phyloP scores from a whole-genome alignment of 2,888 invertebrate species.

The Lampropteryx suffumata region DNA sequence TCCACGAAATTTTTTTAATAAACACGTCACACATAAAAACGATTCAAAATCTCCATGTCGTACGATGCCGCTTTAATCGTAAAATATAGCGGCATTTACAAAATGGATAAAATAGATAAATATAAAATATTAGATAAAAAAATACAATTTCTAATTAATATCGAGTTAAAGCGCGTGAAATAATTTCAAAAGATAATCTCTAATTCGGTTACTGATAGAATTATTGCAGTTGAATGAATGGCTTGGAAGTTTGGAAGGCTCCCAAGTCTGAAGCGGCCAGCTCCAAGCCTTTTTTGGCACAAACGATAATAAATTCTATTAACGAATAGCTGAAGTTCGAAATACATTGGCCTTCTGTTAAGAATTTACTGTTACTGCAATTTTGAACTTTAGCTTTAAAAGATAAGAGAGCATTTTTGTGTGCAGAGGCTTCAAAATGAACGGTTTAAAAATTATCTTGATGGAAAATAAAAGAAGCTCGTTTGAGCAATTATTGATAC shows the following conservation, averaged over 20 bases:
- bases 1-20: too few species aligned
- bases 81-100: too few species aligned
- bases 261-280: conserved; percentile 44
- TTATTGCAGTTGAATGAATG: conserved; percentile 59
- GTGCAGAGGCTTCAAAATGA: neutral
- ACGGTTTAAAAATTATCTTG: conserved; percentile 6
- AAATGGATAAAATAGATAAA: too few species aligned
- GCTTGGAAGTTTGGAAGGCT: conserved; percentile 58
- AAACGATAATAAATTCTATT: conserved; percentile 44
- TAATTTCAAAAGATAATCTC: conserved; percentile 56
- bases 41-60: too few species aligned
- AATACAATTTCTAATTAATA: neutral
- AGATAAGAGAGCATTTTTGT: conserved; percentile 22
- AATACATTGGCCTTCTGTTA: conserved; percentile 35
- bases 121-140: too few species aligned
- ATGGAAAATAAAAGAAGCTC: conserved; percentile 9
- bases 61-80: too few species aligned
- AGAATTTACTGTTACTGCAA: conserved; percentile 26
- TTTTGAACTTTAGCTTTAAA: conserved; percentile 26
- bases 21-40: too few species aligned
- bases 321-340: conserved; percentile 37
- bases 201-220: conserved; percentile 61
- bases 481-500: conserved; percentile 8
- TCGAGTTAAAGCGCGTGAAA: conserved; percentile 35
- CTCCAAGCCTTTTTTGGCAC: conserved; percentile 30